Evolutionary conservation across 2,797 vertebrate genomes (phyloP).

Genomic region (Enteromius treurensis): DNA sequence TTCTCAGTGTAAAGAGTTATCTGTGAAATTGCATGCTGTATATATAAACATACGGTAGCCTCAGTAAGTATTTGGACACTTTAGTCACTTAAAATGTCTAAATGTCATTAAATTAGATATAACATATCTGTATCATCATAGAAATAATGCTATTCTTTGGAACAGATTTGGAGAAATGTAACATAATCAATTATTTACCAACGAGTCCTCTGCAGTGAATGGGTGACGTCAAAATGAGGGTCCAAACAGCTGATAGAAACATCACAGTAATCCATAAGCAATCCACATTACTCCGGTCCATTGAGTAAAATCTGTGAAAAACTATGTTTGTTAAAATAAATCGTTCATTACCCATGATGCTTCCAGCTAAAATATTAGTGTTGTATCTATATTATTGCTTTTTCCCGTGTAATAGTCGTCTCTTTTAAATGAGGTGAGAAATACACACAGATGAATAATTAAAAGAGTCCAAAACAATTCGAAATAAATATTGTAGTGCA

Average conservation of each 20-base stretch:
- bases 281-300: no score
- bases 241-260: neutral
- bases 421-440: no score
- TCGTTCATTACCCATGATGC: no score
- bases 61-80: constrained; percentile 40
- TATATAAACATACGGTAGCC: constrained; percentile 60
- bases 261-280: no score
- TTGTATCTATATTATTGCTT: no score
- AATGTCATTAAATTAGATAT: neutral
- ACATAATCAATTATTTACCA: neutral
- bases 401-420: no score
- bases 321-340: no score
- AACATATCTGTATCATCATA: neutral
- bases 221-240: neutral
- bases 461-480: neutral
- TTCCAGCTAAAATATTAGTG: no score
- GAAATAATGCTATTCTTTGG: neutral
- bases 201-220: neutral
- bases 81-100: constrained; percentile 15
- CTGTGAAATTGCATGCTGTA: constrained; percentile 53
- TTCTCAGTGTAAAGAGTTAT: constrained; percentile 34
- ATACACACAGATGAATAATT: no score
- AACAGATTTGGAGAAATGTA: neutral
- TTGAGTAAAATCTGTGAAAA: no score
- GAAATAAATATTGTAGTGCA: neutral